These are phyloP conservation scores for Autographa gamma DNA, from an alignment of 2,888 invertebrate species.

Conservation along the genomic window DNA sequence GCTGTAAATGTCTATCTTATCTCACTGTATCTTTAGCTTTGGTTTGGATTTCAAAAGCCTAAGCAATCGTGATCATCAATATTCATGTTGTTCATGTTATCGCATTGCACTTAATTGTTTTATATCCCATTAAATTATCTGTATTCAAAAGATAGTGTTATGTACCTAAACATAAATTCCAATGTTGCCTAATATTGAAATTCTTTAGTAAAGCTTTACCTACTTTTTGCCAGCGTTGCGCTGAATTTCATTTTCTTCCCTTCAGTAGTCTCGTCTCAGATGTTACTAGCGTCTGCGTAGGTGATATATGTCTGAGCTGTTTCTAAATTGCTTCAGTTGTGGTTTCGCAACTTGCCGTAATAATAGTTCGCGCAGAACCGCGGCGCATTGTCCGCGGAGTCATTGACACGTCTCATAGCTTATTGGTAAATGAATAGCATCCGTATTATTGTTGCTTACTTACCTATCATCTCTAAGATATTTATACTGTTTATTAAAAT, in stretches of 20 bases:
- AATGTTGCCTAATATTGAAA: neutral
- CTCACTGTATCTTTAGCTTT: neutral
- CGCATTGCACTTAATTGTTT: neutral
- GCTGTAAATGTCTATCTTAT: slow-evolving; percentile 1
- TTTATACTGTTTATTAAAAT: neutral
- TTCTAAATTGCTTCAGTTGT: slow-evolving; percentile 31
- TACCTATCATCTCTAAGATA: neutral
- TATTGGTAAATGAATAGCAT: slow-evolving; percentile 47
- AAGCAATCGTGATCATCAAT: slow-evolving; percentile 9
- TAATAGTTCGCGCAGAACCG: slow-evolving; percentile 38
- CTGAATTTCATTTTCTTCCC: neutral
- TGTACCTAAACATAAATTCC: no score
- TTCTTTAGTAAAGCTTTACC: no score
- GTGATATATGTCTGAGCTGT: neutral
- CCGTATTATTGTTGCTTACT: slow-evolving; percentile 11
- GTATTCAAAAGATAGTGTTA: neutral
- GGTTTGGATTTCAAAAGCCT: neutral
- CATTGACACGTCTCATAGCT: slow-evolving; percentile 49
- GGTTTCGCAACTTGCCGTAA: slow-evolving; percentile 48
- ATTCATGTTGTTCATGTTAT: slow-evolving; percentile 15
- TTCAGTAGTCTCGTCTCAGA: neutral
- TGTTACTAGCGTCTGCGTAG: neutral
- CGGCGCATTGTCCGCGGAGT: slow-evolving; percentile 25
- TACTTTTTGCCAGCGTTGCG: neutral
- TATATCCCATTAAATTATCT: neutral